A percentile compares a stretch with the other conserved stretches of the same genome.
Evolutionary conservation across 1,140 invertebrate genomes (phyloP).

Genomic region (Bilobella aurantiaca): DNA sequence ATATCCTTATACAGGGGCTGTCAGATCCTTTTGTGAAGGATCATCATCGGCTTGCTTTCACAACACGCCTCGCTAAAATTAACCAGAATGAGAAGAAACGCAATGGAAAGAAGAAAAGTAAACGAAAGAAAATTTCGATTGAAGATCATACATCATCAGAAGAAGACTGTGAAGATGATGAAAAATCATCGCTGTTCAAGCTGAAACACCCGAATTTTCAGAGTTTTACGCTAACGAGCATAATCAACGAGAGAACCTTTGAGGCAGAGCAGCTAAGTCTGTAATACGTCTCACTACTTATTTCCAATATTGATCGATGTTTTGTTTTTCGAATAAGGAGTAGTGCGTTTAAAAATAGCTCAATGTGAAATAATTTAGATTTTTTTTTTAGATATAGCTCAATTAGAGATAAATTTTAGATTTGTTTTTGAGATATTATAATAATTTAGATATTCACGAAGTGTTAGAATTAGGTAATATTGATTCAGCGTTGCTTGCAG

Average conservation of each 20-base stretch:
- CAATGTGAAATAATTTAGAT: no score
- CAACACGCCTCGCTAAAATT: no score
- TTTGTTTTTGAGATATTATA: no score
- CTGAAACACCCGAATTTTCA: slow-evolving; percentile 29
- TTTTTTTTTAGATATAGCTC: no score
- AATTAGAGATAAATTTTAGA: no score
- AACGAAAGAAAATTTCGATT: background rate
- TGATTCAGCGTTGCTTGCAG: background rate
- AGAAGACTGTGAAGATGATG: slow-evolving; percentile 3
- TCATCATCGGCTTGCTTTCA: no score
- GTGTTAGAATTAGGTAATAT: no score
- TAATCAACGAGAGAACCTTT: background rate
- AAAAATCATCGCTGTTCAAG: background rate
- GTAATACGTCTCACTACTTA: no score
- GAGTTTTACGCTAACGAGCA: background rate
- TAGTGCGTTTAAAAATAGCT: background rate
- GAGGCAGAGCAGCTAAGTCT: background rate
- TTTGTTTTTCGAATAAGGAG: background rate
- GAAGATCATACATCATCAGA: background rate
- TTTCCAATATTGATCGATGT: no score
- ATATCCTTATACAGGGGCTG: no score
- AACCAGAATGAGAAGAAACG: slow-evolving; percentile 15
- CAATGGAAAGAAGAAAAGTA: slow-evolving; percentile 14
- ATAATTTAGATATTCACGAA: no score
- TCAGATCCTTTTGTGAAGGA: no score